Evolutionary conservation across 2,113 vertebrate genomes (phyloP).

Genomic region (Mobula birostris): DNA sequence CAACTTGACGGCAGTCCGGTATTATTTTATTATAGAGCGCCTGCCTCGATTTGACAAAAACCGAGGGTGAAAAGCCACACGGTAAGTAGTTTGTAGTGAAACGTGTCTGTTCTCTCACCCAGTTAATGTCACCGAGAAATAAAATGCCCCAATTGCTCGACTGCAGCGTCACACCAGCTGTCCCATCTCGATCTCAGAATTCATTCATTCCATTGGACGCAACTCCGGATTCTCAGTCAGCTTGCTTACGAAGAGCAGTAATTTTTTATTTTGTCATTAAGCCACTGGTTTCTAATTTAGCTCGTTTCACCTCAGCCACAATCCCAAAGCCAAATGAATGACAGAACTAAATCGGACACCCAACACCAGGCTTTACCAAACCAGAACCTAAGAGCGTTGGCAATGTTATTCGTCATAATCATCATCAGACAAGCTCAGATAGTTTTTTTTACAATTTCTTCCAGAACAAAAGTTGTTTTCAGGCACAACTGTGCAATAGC

Average conservation of each 20-base stretch:
- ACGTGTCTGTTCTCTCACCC: constrained; percentile 38
- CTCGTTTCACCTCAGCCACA: background rate
- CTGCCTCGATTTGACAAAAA: background rate
- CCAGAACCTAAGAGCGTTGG: background rate
- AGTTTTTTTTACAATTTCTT: background rate
- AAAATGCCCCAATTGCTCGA: constrained; percentile 46
- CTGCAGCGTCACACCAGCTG: constrained; percentile 45
- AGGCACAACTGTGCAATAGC: background rate
- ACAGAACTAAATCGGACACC: background rate
- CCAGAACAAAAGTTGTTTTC: background rate
- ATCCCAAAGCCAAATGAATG: constrained; percentile 18
- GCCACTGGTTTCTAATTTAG: constrained; percentile 18
- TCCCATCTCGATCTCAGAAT: constrained; percentile 47
- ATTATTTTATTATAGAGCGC: background rate
- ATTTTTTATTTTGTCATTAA: background rate
- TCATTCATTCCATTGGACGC: constrained; percentile 46
- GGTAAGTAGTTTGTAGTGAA: background rate
- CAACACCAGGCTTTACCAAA: background rate
- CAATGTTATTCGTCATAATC: background rate
- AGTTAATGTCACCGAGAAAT: constrained; percentile 43
- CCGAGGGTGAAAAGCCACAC: background rate
- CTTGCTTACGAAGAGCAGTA: constrained; percentile 42
- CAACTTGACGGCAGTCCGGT: background rate
- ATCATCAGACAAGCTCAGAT: background rate
- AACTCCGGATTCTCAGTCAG: constrained; percentile 48